Percentiles rank a stretch among this genome's conserved stretches.
These are phyloP conservation scores for Xanthorhoe spadicearia DNA, from an alignment of 2,888 invertebrate species.

Conservation along the genomic window DNA sequence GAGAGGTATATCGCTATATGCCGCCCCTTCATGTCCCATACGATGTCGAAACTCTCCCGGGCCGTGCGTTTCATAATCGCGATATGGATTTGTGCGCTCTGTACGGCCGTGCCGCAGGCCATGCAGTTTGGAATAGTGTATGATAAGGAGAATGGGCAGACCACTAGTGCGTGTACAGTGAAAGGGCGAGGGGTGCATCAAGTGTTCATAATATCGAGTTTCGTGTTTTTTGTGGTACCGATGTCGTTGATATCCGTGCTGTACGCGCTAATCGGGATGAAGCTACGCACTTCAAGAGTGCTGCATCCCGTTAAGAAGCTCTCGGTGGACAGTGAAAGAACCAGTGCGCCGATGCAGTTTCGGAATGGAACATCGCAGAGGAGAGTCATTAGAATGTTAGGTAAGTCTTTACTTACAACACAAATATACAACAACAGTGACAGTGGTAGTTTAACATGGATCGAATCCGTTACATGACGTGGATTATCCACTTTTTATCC, in stretches of 20 bases:
- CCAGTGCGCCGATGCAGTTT: slow-evolving; percentile 71
- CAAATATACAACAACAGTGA: too few species aligned
- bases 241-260: slow-evolving; percentile 94
- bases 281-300: slow-evolving; percentile 87
- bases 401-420: slow-evolving; percentile 81
- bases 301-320: slow-evolving; percentile 85
- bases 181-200: slow-evolving; percentile 86
- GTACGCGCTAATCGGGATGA: slow-evolving; percentile 91
- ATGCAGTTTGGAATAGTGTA: slow-evolving; percentile 91
- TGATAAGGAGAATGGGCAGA: slow-evolving; percentile 73
- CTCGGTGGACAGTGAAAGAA: slow-evolving; percentile 75
- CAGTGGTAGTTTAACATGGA: neutral
- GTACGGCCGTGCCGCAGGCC: slow-evolving; percentile 91
- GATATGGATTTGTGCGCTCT: slow-evolving; percentile 92
- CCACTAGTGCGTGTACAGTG: slow-evolving; percentile 84
- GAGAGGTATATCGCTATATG: slow-evolving; percentile 95
- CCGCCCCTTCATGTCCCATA: slow-evolving; percentile 92
- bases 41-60: slow-evolving; percentile 92
- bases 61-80: slow-evolving; percentile 90
- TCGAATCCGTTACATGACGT: neutral
- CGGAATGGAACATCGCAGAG: slow-evolving; percentile 85
- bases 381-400: slow-evolving; percentile 91
- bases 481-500: neutral
- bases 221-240: slow-evolving; percentile 93
- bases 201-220: slow-evolving; percentile 91